A percentile compares a stretch with the other conserved stretches of the same genome.
Conservation (phyloP, 2,113 vertebrate species). For the Fulica atra region DNA sequence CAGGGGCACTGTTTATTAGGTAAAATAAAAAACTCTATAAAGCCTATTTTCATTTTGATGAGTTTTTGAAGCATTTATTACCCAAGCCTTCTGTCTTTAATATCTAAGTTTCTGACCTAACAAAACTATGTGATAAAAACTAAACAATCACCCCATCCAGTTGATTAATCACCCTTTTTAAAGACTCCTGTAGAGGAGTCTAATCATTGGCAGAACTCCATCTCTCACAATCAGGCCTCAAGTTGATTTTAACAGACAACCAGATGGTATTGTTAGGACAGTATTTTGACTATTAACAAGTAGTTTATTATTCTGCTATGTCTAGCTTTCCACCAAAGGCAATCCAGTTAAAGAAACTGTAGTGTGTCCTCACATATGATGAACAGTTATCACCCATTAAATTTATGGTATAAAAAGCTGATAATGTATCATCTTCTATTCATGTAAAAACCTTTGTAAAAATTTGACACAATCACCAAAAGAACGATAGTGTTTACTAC, state of each 20-base stretch:
- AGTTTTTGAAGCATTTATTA: slow-evolving; percentile 42
- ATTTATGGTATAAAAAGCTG: background rate
- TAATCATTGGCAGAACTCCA: slow-evolving; percentile 25
- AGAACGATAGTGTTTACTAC: background rate
- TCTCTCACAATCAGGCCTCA: background rate
- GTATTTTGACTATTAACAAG: slow-evolving; percentile 26
- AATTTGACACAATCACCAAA: background rate
- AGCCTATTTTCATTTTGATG: slow-evolving; percentile 29
- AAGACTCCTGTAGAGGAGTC: background rate
- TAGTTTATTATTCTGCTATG: slow-evolving; percentile 23
- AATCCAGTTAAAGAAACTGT: background rate
- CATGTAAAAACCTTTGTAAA: slow-evolving; percentile 17
- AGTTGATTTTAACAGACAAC: slow-evolving; percentile 4
- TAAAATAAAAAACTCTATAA: slow-evolving; percentile 58
- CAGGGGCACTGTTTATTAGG: slow-evolving; percentile 53
- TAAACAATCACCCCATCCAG: background rate
- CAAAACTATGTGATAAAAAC: background rate
- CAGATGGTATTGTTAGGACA: slow-evolving; percentile 40
- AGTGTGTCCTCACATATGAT: background rate
- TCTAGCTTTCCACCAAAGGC: slow-evolving; percentile 47
- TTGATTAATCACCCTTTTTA: slow-evolving; percentile 43
- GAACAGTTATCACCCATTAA: slow-evolving; percentile 28
- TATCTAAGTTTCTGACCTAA: background rate
- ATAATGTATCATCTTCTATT: background rate
- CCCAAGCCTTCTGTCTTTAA: background rate